Base-by-base conservation (phyloP, 2,888 invertebrate species). In the Piscicola geometra region DNA sequence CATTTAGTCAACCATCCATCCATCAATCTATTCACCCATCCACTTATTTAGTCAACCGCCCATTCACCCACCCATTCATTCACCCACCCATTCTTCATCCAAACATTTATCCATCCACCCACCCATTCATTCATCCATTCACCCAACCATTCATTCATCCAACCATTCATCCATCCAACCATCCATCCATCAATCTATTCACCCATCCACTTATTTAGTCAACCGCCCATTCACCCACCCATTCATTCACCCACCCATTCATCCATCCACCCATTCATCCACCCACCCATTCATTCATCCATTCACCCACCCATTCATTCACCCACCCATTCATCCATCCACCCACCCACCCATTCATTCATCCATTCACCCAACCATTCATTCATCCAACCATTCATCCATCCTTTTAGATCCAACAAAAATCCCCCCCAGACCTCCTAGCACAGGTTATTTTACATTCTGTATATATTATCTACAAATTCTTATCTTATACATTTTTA, bases 61-160 rank as follows among this genome's bases (percentile, higher is more conserved):
- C n/a, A n/a, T n/a, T n/a, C n/a, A n/a, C n/a, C n/a, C 64, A 64
- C 21, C 25, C 25, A 5, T n/a, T n/a, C 64, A 64, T 64, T 9
- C 25, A n/a, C 21, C 25, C 25, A 28, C 9, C 64, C 25, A 12
- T n/a, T 21, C 64, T 12, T 28, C 52, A 15, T n/a, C 52, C 15
- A 50, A 15, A 15, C 52, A 50, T 15, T n/a, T n/a, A 5, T 28
- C 30, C 64, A 28, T 30, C 9, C 25, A 5, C 21, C 64, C 25
- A 64, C 21, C 64, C 64, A 12, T 64, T 9, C 64, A 64, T 64
- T 28, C 64, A 64, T 64, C 25, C 64, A 64, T 64, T 9, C 64
- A 64, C 21, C 25, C 64, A 12, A 12, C 25, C 64, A 64, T n/a
- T n/a, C n/a, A 9, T 64, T 9, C 64, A 64, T 64, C 25, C 64